Base-by-base conservation (phyloP, 2,797 vertebrate species). In the Geotrypetes seraphini region DNA sequence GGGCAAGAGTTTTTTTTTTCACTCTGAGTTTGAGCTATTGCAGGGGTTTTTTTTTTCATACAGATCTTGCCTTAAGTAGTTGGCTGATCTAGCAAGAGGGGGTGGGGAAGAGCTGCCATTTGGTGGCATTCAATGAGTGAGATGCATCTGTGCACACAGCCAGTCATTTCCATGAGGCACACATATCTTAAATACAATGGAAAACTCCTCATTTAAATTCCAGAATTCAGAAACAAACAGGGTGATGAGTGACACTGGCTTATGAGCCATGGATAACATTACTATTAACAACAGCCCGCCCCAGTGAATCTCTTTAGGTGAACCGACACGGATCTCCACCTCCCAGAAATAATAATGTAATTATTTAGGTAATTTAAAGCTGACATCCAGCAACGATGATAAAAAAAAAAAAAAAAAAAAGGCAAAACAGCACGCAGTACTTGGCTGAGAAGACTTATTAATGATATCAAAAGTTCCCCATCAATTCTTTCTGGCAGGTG, bases 241-340 rank as follows among this genome's bases (percentile, higher is more conserved):
- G 32, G 39, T 40, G 37, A 36, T 56, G 42, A 55, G 17, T 17
- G 47, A 61, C 38, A 13, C 22, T 17, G 33, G 38, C 7, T 39
- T 33, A 29, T 34, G 20, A 27, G 31, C 31, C 43, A 24, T 12
- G 32, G 39, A 47, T 56, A 34, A 25, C 21, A 25, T 21, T 19
- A 21, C 31, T 34, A 23, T 50, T 57, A 53, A 57, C 50, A 53
- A 45, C 31, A 39, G 53, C 38, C 34, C 31, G 43, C 12, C 34
- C 21, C 20, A 19, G 5, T 31, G 31, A 62, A 30, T 43, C 39
- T 54, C 41, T 43, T 45, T 34, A 33, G 7, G 7, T 5, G 34
- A 36, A 19, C 37, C 56, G 44, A 25, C 40, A 39, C 4, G 13
- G 13, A 12, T 6, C 41, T 53, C 12, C 37, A 58, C 36, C 41